Conservation (phyloP, 2,888 invertebrate genomes). For the Cerastis leucographa region DNA sequence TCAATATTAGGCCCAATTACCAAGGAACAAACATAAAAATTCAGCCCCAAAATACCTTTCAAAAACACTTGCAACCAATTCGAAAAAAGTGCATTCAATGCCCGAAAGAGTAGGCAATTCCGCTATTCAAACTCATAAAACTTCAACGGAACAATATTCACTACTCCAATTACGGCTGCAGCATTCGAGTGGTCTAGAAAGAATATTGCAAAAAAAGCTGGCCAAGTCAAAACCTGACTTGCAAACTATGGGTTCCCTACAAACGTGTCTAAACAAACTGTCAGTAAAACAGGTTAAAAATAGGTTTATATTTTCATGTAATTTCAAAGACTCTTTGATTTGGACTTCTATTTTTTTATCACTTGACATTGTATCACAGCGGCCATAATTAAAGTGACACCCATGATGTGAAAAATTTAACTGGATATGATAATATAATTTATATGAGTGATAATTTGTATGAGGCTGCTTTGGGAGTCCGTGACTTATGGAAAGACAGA, state of each 20-base stretch:
- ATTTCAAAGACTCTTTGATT: not conserved
- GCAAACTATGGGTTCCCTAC: not conserved
- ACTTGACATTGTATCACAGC: not conserved
- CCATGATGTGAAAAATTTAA: not conserved
- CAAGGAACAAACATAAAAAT: not conserved
- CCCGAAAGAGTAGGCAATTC: conserved; percentile 61
- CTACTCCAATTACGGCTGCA: conserved; percentile 79
- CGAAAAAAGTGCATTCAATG: conserved; percentile 62
- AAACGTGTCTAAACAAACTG: too few relatives aligned
- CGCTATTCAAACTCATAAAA: conserved; percentile 75
- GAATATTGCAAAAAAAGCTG: conserved; percentile 67
- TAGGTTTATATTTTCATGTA: not conserved
- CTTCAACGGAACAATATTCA: conserved; percentile 74
- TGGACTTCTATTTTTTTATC: not conserved
- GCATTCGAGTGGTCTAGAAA: conserved; percentile 72
- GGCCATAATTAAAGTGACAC: not conserved
- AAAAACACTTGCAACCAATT: conserved; percentile 42
- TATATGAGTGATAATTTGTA: too few relatives aligned
- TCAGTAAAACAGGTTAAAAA: not conserved
- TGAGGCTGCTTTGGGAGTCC: not conserved
- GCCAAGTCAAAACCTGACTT: not conserved
- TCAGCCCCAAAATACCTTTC: conserved; percentile 4
- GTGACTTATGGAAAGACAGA: not conserved
- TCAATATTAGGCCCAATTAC: not conserved
- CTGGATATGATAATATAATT: too few relatives aligned